Evolutionary conservation across 37 sponge, comb jelly and placozoan species (phyloP).

Genomic region (Theonella swinhoei): DNA sequence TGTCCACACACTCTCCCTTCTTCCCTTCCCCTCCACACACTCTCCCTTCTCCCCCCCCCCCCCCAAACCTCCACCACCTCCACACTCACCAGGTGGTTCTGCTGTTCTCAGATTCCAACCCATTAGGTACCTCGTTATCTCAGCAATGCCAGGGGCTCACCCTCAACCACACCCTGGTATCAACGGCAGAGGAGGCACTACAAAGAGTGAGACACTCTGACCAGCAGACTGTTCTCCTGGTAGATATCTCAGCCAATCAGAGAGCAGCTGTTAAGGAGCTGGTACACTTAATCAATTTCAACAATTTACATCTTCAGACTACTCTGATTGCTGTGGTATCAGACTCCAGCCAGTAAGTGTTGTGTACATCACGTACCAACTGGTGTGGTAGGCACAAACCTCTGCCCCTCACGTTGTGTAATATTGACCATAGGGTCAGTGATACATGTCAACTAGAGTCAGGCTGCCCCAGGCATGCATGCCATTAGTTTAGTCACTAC

Average conservation of each 20-base stretch:
- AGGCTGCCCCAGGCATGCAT: too few species aligned
- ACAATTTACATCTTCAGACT: background rate
- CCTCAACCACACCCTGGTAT: background rate
- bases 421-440: too few species aligned
- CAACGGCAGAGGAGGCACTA: conserved; percentile 3
- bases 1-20: conserved; percentile 1
- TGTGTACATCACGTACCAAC: too few species aligned
- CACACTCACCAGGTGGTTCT: conserved; percentile 3
- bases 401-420: too few species aligned
- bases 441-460: too few species aligned
- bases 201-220: background rate
- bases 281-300: background rate
- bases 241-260: background rate
- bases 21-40: conserved; percentile 2
- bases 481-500: too few species aligned
- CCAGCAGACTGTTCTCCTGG: conserved; percentile 3
- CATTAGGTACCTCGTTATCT: background rate
- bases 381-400: too few species aligned
- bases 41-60: conserved; percentile 17
- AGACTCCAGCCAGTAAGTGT: background rate
- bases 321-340: background rate
- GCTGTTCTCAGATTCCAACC: background rate
- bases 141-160: background rate
- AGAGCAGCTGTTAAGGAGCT: background rate
- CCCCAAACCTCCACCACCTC: conserved; percentile 6